A percentile compares a stretch with the other conserved stretches of the same genome.
phyloP scores from a whole-genome alignment of 2,113 vertebrate species.

The Mungos mungo region DNA sequence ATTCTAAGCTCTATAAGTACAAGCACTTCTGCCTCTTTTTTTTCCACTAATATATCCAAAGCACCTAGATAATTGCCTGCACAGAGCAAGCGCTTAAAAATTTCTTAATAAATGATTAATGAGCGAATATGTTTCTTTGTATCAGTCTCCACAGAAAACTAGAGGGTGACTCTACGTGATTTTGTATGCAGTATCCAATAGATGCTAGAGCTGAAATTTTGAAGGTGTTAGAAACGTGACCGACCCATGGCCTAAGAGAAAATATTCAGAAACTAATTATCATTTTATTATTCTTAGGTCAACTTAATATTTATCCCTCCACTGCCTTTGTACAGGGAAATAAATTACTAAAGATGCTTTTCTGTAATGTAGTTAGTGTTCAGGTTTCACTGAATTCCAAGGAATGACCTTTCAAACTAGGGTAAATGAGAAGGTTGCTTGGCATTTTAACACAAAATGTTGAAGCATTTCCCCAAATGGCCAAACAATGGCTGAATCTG shows the following conservation, averaged over 20 bases:
- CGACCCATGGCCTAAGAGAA: neutral
- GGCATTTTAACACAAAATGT: conserved; percentile 54
- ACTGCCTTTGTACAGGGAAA: neutral
- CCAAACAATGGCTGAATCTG: neutral
- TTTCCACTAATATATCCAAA: neutral
- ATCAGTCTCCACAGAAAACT: neutral
- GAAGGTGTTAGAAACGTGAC: neutral
- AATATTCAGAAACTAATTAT: conserved; percentile 12
- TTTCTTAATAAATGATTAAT: neutral
- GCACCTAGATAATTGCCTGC: neutral
- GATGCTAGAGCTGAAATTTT: neutral
- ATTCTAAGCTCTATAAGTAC: neutral
- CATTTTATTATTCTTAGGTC: neutral
- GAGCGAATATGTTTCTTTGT: neutral
- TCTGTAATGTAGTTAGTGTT: neutral
- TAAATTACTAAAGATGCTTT: neutral
- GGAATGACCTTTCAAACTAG: neutral
- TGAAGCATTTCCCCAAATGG: conserved; percentile 46
- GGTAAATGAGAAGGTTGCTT: conserved; percentile 35
- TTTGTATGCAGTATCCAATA: neutral
- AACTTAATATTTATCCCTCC: neutral
- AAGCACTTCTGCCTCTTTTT: neutral
- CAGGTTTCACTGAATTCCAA: conserved; percentile 58
- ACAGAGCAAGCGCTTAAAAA: neutral
- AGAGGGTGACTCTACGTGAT: neutral